Evolutionary conservation across 2,888 invertebrate species (phyloP), one percentile per base, ranked within the genome.

Genomic region (Cataglyphis rosenhaueri): DNA sequence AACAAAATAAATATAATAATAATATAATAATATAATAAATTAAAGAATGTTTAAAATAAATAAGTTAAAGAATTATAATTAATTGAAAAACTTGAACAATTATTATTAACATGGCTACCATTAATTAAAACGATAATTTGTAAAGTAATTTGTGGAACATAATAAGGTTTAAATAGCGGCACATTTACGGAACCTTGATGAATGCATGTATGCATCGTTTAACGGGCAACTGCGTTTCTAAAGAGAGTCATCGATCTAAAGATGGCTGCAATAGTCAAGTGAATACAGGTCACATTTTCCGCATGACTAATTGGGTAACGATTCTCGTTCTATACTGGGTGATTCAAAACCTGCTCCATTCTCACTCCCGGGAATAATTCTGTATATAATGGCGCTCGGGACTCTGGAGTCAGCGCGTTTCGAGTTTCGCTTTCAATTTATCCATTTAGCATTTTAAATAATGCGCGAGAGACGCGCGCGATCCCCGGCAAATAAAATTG

Each of bases 231-330:
- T 84, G 84, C 82, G 65, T 75, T 61, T 9, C 81, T 83, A 86
- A 87, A 86, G 84, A 75, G 83, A 83, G 84, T 65, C 68, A 88
- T 88, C 86, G 87, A 88, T 89, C 87, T 78, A 70, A 41, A 38
- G 57, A 66, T 57, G 83, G 64, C 85, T 88, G 83, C 85, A 85
- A 87, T 85, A 78, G 84, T 64, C 55, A 64, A 57, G 78, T 75
- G 61, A 84, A 88, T 86, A 86, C 87, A 82, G 87, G 87, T 88
- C 88, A 86, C 83, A 88, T 89, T 89, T 89, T 88, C 86, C 86
- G 81, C 87, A 81, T 73, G 85, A 68, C 82, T 88, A 87, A 87
- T 89, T 82, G 84, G 85, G 83, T 84, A 84, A 82, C 73, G 79
- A 76, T 64, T 73, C 79, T 12, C 41, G 25, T 65, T 62, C 29